Conservation (phyloP, 2,797 vertebrate species). For the Gymnothorax reevesii region DNA sequence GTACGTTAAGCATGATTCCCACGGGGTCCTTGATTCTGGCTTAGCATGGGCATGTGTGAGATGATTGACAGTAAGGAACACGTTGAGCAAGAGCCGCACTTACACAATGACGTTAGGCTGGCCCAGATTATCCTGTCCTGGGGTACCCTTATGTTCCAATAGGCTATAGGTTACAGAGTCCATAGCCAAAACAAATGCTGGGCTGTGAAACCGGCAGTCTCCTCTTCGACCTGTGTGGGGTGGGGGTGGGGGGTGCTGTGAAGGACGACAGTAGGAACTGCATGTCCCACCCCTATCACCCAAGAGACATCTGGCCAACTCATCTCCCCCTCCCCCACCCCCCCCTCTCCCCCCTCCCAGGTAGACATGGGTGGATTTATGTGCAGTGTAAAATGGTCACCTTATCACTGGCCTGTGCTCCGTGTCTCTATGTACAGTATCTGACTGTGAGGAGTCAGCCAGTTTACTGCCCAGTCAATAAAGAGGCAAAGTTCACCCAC, state of each 20-base stretch:
- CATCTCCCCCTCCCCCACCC: too few species aligned
- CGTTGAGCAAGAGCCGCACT: background rate
- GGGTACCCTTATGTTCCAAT: slow-evolving; percentile 1
- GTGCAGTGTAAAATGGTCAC: slow-evolving; percentile 56
- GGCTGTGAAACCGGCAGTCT: background rate
- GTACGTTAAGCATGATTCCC: background rate
- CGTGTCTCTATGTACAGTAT: slow-evolving; percentile 32
- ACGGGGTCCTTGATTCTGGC: background rate
- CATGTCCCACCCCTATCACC: background rate
- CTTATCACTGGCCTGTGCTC: slow-evolving; percentile 53
- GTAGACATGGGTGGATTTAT: slow-evolving; percentile 46
- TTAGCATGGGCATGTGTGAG: background rate
- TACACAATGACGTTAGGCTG: background rate
- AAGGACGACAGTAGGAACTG: background rate
- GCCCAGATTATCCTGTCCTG: background rate
- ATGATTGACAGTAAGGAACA: background rate
- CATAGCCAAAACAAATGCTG: background rate
- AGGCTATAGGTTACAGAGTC: slow-evolving; percentile 9
- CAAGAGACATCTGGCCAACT: slow-evolving; percentile 16
- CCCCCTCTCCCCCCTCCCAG: background rate
- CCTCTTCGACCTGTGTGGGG: background rate
- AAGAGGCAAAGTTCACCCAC: slow-evolving; percentile 63
- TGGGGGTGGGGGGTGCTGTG: background rate
- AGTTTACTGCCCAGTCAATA: slow-evolving; percentile 60
- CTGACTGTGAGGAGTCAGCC: slow-evolving; percentile 45